Conservation (phyloP, 2,888 invertebrate species). For the Phymatocera aterrima region DNA sequence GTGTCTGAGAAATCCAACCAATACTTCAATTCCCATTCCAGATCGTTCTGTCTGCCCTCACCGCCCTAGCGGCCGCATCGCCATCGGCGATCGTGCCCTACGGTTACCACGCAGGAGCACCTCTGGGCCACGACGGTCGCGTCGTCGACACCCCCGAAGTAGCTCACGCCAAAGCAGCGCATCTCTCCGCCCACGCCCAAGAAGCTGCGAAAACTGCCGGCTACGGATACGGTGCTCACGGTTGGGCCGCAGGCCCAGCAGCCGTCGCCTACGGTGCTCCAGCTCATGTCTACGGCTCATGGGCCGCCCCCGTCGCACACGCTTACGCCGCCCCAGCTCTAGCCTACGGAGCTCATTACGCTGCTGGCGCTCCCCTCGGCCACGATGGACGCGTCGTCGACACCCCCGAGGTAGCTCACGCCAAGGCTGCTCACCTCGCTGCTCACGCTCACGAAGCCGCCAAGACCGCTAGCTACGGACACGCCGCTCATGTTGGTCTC, state of each 20-base stretch:
- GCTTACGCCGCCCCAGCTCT: conserved; percentile 9
- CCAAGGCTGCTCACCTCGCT: conserved; percentile 51
- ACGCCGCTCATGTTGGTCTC: background rate
- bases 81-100: conserved; percentile 53
- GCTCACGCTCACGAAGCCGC: conserved; percentile 47
- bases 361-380: conserved; percentile 41
- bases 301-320: conserved; percentile 44
- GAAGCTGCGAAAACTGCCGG: conserved; percentile 39
- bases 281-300: conserved; percentile 52
- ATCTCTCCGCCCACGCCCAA: conserved; percentile 47
- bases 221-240: conserved; percentile 43
- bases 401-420: conserved; percentile 56
- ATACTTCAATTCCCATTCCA: conserved; percentile 47
- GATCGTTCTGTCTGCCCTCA: conserved; percentile 58
- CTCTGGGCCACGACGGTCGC: conserved; percentile 59
- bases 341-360: conserved; percentile 44
- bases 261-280: conserved; percentile 62
- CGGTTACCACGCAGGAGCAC: conserved; percentile 56
- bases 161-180: conserved; percentile 64
- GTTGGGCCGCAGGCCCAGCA: conserved; percentile 57
- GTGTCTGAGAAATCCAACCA: background rate
- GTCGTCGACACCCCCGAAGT: conserved; percentile 71
- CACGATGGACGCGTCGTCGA: conserved; percentile 50
- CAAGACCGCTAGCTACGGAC: background rate
- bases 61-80: conserved; percentile 55